Evolutionary conservation across 1,140 invertebrate genomes (phyloP).

Genomic region (Hyles vespertilio): DNA sequence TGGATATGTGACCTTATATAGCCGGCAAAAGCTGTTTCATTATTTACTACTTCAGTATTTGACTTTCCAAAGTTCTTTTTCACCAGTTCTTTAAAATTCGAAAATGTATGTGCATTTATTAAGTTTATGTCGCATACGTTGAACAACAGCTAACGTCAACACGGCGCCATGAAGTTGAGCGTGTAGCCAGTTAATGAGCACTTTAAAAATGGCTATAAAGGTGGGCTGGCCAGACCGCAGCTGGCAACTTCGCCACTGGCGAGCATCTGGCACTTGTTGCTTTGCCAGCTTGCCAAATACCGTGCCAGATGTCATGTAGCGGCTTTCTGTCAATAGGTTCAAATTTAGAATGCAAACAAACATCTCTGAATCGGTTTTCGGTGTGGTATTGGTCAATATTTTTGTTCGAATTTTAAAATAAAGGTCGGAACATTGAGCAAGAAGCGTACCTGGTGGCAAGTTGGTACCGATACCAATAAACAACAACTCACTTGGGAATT

Average conservation of each 20-base stretch:
- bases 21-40: too few relatives aligned
- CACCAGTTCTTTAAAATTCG: background rate
- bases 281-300: conserved; percentile 16
- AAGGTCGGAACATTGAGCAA: too few relatives aligned
- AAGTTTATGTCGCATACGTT: too few relatives aligned
- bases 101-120: background rate
- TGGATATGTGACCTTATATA: too few relatives aligned
- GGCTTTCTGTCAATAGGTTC: conserved; percentile 5
- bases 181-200: conserved; percentile 47
- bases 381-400: background rate
- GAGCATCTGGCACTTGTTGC: conserved; percentile 30
- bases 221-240: conserved; percentile 12
- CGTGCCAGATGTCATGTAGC: background rate
- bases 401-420: too few relatives aligned
- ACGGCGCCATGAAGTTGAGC: conserved; percentile 39
- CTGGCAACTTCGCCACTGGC: background rate
- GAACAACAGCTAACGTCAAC: conserved; percentile 20
- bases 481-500: too few relatives aligned
- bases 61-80: too few relatives aligned
- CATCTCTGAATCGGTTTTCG: background rate
- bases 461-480: too few relatives aligned
- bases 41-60: background rate
- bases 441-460: too few relatives aligned
- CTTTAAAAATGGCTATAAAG: conserved; percentile 36
- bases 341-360: conserved; percentile 10